Base-by-base conservation (phyloP, 2,888 invertebrate species). In the Protophormia terraenovae region DNA sequence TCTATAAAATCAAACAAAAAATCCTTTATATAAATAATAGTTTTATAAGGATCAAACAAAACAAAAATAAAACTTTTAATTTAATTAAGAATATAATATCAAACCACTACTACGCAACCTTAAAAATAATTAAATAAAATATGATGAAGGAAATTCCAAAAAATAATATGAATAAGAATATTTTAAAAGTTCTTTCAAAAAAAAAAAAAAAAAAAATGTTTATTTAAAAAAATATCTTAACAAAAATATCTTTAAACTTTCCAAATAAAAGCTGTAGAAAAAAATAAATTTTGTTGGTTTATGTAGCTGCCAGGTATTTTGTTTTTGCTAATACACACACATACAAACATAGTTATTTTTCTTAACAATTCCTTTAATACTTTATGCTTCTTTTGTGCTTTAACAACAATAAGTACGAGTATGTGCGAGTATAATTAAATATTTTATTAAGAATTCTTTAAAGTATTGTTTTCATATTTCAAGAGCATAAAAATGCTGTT, bases 1-100 rank as follows among this genome's bases (percentile, higher is more conserved):
- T 4, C 16, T 2, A 47, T 8, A 8, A 19, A 19, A 6, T 19
- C 8, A 58, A 8, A 0, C 29, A 45, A 16, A 45, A 38, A n/a
- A 41, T 24, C 19, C 24, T 7, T 64, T 16, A 1, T 41, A 35
- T 4, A 27, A 35, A 71, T 41, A 58, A n/a, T 27, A 55, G n/a
- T 71, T 55, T 55, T n/a, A 16, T 41, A 16, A 55, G n/a, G 12
- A 73, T 50, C 35, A 75, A 75, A 64, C 14, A 12, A 41, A 62
- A 62, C 0, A 6, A 45, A 47, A 64, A 50, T 16, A 62, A 24
- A 62, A 73, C 32, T 60, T 73, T 73, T 62, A 29, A 64, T 75
- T 75, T 64, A 75, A 62, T 35, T 75, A 62, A 75, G 22, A 50
- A 71, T 41, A 71, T n/a, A 71, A 27, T 35, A 41, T 35, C 2